These are phyloP conservation scores for Anser cygnoides DNA, from an alignment of 2,113 vertebrate genomes.

Conservation along the genomic window DNA sequence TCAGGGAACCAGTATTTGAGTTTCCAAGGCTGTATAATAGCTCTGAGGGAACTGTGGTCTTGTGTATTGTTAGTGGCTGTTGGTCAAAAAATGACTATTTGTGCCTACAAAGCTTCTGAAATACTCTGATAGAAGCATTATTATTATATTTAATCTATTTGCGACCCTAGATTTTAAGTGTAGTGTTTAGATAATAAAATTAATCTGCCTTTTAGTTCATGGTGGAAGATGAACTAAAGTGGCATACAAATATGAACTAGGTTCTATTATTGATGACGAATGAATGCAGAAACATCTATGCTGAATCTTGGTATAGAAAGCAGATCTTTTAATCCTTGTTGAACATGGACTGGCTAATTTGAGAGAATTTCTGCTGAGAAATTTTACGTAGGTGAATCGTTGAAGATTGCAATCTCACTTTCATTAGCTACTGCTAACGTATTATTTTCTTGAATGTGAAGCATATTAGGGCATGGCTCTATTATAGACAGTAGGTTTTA, in stretches of 20 bases:
- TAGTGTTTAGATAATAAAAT: neutral
- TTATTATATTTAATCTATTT: neutral
- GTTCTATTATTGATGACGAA: neutral
- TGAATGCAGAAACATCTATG: neutral
- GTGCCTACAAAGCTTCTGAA: neutral
- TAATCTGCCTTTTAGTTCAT: neutral
- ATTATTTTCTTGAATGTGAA: neutral
- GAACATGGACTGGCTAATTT: neutral
- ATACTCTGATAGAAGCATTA: neutral
- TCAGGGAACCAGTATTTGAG: neutral
- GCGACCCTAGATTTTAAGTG: neutral
- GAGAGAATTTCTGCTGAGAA: neutral
- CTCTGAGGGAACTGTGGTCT: neutral
- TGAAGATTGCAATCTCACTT: neutral
- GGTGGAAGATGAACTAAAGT: neutral
- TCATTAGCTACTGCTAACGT: neutral
- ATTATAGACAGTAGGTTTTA: neutral
- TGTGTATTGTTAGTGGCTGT: neutral
- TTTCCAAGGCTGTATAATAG: neutral
- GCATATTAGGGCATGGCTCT: neutral
- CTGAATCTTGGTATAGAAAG: neutral
- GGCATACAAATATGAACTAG: neutral
- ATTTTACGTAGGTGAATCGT: neutral
- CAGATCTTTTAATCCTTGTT: neutral
- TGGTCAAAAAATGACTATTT: neutral